Conservation (phyloP, 2,888 invertebrate species). For the Drosophila mimica region DNA sequence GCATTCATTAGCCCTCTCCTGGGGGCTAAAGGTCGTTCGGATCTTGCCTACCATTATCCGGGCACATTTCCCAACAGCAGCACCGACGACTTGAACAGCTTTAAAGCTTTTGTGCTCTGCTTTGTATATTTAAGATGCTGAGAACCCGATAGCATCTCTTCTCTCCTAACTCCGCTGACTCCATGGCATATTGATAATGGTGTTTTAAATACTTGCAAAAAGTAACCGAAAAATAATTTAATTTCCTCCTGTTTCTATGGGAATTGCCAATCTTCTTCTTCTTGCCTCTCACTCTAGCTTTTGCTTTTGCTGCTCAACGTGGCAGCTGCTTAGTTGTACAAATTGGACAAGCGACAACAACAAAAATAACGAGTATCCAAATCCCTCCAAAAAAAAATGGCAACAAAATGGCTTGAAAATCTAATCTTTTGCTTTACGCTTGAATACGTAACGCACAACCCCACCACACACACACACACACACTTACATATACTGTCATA, state of each 20-base stretch:
- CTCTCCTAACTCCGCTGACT: neutral
- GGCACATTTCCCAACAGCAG: slow-evolving; percentile 49
- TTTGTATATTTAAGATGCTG: slow-evolving; percentile 26
- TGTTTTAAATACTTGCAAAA: slow-evolving; percentile 52
- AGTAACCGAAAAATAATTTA: slow-evolving; percentile 25
- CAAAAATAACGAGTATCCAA: slow-evolving; percentile 16
- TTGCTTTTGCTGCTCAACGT: slow-evolving; percentile 22
- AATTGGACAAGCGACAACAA: slow-evolving; percentile 53
- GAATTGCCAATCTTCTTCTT: slow-evolving; percentile 8
- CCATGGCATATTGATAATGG: slow-evolving; percentile 24
- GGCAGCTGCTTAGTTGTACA: slow-evolving; percentile 73
- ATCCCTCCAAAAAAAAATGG: slow-evolving; percentile 31
- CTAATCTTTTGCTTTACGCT: slow-evolving; percentile 77
- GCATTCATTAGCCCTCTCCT: slow-evolving; percentile 57
- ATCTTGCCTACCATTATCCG: slow-evolving; percentile 43
- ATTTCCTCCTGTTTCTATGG: slow-evolving; percentile 45
- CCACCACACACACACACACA: slow-evolving; percentile 35
- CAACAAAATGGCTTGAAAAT: slow-evolving; percentile 67
- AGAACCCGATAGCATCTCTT: neutral
- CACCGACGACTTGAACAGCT: slow-evolving; percentile 9
- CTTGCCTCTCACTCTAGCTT: neutral
- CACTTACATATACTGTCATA: neutral
- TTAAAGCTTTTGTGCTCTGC: slow-evolving; percentile 33
- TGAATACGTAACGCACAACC: slow-evolving; percentile 64
- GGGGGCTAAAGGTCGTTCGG: slow-evolving; percentile 22